Evolutionary conservation across 1,140 invertebrate species (phyloP).

Genomic region (Calycopis cecrops): DNA sequence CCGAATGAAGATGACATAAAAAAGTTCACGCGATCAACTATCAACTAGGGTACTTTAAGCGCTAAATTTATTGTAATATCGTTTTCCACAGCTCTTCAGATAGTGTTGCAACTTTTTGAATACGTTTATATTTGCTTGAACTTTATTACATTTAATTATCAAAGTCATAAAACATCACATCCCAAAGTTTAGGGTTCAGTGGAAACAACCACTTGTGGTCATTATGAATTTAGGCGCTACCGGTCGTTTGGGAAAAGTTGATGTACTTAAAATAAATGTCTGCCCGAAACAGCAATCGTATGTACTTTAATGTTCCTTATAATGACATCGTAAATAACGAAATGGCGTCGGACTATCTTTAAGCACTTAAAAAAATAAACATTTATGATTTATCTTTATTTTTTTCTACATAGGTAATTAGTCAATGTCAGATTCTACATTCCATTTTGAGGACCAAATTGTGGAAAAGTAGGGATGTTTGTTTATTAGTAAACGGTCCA

Average conservation of each 20-base stretch:
- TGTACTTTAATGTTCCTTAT: slow-evolving; percentile 60
- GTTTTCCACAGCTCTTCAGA: too few species aligned
- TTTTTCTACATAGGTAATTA: too few species aligned
- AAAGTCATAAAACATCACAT: slow-evolving; percentile 1
- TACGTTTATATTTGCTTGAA: too few species aligned
- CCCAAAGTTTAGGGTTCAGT: slow-evolving; percentile 41
- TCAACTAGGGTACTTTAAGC: too few species aligned
- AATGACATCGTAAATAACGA: slow-evolving; percentile 67
- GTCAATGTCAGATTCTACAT: too few species aligned
- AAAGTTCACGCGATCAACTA: too few species aligned
- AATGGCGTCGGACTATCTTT: slow-evolving; percentile 33
- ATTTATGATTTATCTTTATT: neutral
- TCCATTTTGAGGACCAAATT: too few species aligned
- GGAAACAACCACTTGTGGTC: slow-evolving; percentile 16
- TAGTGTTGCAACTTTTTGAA: too few species aligned
- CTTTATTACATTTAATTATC: neutral
- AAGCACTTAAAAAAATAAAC: neutral
- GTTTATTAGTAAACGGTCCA: too few species aligned
- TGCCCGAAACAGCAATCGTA: slow-evolving; percentile 64
- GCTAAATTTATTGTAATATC: too few species aligned
- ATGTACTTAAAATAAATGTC: slow-evolving; percentile 62
- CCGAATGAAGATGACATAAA: too few species aligned
- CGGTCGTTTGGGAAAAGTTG: slow-evolving; percentile 64
- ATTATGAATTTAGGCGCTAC: slow-evolving; percentile 66
- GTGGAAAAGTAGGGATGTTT: too few species aligned